A percentile compares a stretch with the other conserved stretches of the same genome.
These are phyloP conservation scores for Sphaeridia pumilis DNA, from an alignment of 2,888 invertebrate genomes.

Conservation along the genomic window DNA sequence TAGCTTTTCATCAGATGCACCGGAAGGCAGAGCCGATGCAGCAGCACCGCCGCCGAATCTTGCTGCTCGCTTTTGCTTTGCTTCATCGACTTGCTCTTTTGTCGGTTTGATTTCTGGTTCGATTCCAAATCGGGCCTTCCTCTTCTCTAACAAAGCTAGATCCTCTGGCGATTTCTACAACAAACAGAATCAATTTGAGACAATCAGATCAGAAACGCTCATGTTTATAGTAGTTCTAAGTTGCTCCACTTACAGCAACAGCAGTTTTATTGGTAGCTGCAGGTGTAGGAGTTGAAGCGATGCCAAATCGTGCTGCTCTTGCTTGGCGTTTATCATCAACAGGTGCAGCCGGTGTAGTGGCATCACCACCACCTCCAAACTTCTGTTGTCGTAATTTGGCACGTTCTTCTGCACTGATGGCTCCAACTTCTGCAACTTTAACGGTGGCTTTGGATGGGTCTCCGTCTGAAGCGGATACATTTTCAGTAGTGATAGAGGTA, in stretches of 20 bases:
- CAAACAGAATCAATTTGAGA: too few relatives aligned
- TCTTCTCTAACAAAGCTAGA: slow-evolving; percentile 16
- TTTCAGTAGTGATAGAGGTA: slow-evolving; percentile 9
- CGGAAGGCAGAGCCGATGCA: slow-evolving; percentile 3
- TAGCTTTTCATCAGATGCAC: slow-evolving; percentile 18
- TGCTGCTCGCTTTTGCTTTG: slow-evolving; percentile 20
- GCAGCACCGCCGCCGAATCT: slow-evolving; percentile 17
- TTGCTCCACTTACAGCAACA: slow-evolving; percentile 1
- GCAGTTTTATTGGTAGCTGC: neutral
- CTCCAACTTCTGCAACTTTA: slow-evolving; percentile 11
- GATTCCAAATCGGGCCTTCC: slow-evolving; percentile 22
- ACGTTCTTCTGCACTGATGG: slow-evolving; percentile 1
- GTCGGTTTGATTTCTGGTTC: neutral
- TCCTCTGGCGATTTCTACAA: slow-evolving; percentile 20
- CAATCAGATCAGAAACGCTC: too few relatives aligned
- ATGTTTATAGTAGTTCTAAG: too few relatives aligned
- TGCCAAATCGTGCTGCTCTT: slow-evolving; percentile 23
- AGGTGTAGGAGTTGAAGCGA: slow-evolving; percentile 3
- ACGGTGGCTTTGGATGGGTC: slow-evolving; percentile 8
- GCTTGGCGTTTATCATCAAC: slow-evolving; percentile 14
- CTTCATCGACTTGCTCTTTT: slow-evolving; percentile 13
- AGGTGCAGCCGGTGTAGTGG: neutral
- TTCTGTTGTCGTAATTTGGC: slow-evolving; percentile 20
- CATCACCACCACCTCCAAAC: slow-evolving; percentile 13
- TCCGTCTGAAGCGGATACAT: slow-evolving; percentile 9